These are phyloP conservation scores for Eremophila alpestris DNA, from an alignment of 2,797 vertebrate genomes.

Conservation along the genomic window DNA sequence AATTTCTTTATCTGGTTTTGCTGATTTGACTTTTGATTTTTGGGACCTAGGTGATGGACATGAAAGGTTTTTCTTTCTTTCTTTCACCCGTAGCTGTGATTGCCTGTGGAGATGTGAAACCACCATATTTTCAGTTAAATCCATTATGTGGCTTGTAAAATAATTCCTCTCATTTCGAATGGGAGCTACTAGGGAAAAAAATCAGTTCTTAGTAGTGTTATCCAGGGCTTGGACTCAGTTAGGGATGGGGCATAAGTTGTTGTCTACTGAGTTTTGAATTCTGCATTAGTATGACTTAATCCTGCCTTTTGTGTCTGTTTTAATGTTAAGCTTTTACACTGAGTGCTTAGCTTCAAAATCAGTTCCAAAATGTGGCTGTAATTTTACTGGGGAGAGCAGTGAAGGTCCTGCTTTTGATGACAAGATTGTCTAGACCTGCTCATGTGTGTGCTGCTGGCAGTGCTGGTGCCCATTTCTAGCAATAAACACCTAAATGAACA, in stretches of 20 bases:
- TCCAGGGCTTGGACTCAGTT: neutral
- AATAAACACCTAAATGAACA: neutral
- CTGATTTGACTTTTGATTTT: neutral
- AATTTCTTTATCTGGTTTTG: neutral
- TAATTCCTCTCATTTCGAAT: neutral
- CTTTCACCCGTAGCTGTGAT: fast-evolving
- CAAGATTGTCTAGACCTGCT: fast-evolving
- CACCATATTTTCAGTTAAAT: neutral
- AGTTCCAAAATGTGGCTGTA: neutral
- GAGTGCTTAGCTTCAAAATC: neutral
- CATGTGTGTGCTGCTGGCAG: neutral
- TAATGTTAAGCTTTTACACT: neutral
- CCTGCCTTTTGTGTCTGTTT: neutral
- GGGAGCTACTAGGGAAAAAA: neutral
- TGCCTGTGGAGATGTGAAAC: neutral
- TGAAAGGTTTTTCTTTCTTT: neutral
- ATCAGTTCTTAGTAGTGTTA: neutral
- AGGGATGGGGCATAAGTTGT: neutral
- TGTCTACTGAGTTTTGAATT: neutral
- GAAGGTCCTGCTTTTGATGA: neutral
- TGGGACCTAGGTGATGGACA: fast-evolving
- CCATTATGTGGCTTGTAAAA: neutral
- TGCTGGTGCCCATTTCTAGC: fast-evolving
- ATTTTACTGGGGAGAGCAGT: neutral
- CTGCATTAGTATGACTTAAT: neutral